A percentile compares a stretch with the other conserved stretches of the same genome.
phyloP scores from a whole-genome alignment of 2,797 vertebrate species.

The Platyrinchus mystaceus region DNA sequence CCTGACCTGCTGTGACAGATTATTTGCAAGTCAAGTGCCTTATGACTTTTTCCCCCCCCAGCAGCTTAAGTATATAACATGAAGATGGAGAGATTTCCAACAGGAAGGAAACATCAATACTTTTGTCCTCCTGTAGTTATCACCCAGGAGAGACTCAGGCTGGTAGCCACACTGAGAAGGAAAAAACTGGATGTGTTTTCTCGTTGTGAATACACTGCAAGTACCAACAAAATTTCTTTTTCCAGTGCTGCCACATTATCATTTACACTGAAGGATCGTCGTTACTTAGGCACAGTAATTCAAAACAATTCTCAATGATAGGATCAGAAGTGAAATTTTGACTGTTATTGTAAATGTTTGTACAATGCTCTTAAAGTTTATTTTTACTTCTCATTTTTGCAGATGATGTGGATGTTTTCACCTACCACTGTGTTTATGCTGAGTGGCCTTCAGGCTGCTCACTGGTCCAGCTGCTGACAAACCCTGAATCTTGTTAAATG shows the following conservation, averaged over 20 bases:
- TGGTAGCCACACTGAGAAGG: not conserved
- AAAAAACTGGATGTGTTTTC: not conserved
- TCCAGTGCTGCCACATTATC: not conserved
- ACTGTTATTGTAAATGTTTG: not conserved
- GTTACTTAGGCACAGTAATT: not conserved
- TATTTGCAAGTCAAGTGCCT: constrained; percentile 76
- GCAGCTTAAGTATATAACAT: not conserved
- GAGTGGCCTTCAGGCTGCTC: not conserved
- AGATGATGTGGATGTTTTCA: not conserved
- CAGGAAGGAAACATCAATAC: not conserved
- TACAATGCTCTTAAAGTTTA: not conserved
- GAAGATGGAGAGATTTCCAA: not conserved
- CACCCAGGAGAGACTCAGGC: not conserved
- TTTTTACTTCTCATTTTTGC: not conserved
- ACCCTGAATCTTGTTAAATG: constrained; percentile 2
- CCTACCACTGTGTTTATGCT: not conserved
- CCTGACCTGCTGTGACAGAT: constrained; percentile 67
- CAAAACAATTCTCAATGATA: not conserved
- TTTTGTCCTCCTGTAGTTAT: not conserved
- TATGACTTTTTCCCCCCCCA: not conserved
- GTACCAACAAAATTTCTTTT: constrained; percentile 11
- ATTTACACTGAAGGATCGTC: not conserved
- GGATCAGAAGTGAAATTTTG: not conserved
- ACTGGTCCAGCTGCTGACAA: not conserved
- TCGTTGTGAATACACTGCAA: constrained; percentile 28